These are phyloP conservation scores for Ormyrus labotus DNA, from an alignment of 2,888 invertebrate species.

Conservation along the genomic window DNA sequence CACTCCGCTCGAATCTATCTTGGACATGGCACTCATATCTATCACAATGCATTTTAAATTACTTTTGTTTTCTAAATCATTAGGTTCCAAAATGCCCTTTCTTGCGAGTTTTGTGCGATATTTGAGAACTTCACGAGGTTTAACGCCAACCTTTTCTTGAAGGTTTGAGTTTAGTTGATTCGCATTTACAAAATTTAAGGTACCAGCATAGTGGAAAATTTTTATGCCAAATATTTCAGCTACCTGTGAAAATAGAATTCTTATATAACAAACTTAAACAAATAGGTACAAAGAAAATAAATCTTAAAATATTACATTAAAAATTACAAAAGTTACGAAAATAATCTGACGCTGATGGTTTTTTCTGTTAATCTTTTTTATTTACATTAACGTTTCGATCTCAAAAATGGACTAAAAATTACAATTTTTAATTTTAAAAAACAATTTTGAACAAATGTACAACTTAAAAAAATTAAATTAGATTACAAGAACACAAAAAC, in stretches of 20 bases:
- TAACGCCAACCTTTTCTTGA: conserved; percentile 77
- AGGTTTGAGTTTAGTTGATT: conserved; percentile 79
- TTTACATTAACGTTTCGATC: too few relatives aligned
- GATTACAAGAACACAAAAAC: too few relatives aligned
- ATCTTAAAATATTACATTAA: background rate
- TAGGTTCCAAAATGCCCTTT: conserved; percentile 60
- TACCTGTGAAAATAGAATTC: conserved; percentile 75
- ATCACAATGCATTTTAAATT: conserved; percentile 76
- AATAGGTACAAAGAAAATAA: background rate
- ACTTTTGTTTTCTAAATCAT: conserved; percentile 60
- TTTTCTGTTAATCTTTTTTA: too few relatives aligned
- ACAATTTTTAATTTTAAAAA: too few relatives aligned
- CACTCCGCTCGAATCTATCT: conserved; percentile 82
- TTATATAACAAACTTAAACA: background rate
- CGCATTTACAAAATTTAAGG: conserved; percentile 82
- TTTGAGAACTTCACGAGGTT: conserved; percentile 76
- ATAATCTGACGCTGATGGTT: too few relatives aligned
- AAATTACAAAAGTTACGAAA: too few relatives aligned
- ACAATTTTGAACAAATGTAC: too few relatives aligned
- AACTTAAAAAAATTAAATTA: too few relatives aligned
- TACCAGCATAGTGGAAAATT: conserved; percentile 83
- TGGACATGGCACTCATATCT: conserved; percentile 81
- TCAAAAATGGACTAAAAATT: too few relatives aligned
- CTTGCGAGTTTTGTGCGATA: conserved; percentile 74
- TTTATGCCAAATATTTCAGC: conserved; percentile 81